These are phyloP conservation scores for Microtus oregoni DNA, from an alignment of 2,113 vertebrate species.

Conservation along the genomic window DNA sequence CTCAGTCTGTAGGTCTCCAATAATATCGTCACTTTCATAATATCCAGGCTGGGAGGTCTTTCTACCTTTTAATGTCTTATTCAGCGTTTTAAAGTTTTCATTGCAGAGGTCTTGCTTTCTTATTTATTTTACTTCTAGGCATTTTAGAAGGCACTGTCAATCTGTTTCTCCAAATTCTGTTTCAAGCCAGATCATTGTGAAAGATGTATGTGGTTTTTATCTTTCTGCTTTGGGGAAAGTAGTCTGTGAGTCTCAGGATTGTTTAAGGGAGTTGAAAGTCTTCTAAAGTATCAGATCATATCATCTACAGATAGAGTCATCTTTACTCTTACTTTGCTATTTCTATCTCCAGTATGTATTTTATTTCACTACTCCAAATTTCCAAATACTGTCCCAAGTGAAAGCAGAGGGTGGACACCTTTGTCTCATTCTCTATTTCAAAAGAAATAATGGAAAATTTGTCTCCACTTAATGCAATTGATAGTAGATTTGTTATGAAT, in stretches of 20 bases:
- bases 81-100: not conserved
- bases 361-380: not conserved
- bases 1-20: not conserved
- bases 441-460: not conserved
- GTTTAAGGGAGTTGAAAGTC: not conserved
- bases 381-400: too few species aligned
- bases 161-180: not conserved
- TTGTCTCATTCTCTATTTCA: not conserved
- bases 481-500: not conserved
- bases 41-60: not conserved
- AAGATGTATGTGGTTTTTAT: not conserved
- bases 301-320: not conserved
- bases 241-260: too few species aligned
- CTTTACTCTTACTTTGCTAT: not conserved
- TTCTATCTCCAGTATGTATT: not conserved
- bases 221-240: not conserved
- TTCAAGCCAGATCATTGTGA: not conserved
- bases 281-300: not conserved
- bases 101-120: not conserved
- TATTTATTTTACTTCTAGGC: not conserved
- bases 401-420: not conserved
- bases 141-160: not conserved
- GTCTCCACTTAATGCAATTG: not conserved
- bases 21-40: not conserved
- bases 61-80: not conserved